Evolutionary conservation across 2,888 invertebrate species (phyloP), one percentile per base, ranked within the genome.

Genomic region (Dimorphilus gyrociliatus): DNA sequence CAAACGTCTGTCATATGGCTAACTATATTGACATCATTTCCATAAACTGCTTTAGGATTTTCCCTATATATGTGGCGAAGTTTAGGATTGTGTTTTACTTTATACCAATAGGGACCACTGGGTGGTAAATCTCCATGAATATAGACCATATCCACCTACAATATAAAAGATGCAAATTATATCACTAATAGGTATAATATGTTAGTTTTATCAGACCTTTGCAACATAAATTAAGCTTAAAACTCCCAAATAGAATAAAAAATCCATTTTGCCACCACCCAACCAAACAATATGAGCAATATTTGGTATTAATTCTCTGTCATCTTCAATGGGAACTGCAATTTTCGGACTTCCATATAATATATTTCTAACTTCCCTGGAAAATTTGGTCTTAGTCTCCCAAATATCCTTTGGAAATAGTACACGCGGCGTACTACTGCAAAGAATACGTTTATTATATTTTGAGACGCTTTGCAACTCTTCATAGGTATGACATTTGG

Each of bases 271-370:
- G 15, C 45, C 45, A 3, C 38, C 37, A 3, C 49, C 49, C 30
- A 53, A 47, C 55, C 55, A 56, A 2, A 54, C 50, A 19, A 55
- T 47, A 32, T 57, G 57, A 16, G 52, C 50, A 14, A 55, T 51
- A 32, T 50, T 52, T 10, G 55, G 55, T 16, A 56, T 51, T 3
- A 39, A 38, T 1, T 37, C 38, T n/a, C 29, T 23, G 10, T 37
- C 35, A 8, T 36, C 30, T 15, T 36, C 39, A 7, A 21, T 23
- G 3, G 44, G 38, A 4, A 29, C 21, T 7, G 34, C 36, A 6
- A 46, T 33, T 10, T 44, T 40, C 1, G 36, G 27, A 14, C 32
- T 29, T 10, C 48, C 48, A 37, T 54, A 53, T 6, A 47, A 38
- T n/a, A 51, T 17, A 4, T 27, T 37, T 18, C 52, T 30, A 4